Conservation (phyloP, 2,797 vertebrate genomes). For the Pangasius krempfi region DNA sequence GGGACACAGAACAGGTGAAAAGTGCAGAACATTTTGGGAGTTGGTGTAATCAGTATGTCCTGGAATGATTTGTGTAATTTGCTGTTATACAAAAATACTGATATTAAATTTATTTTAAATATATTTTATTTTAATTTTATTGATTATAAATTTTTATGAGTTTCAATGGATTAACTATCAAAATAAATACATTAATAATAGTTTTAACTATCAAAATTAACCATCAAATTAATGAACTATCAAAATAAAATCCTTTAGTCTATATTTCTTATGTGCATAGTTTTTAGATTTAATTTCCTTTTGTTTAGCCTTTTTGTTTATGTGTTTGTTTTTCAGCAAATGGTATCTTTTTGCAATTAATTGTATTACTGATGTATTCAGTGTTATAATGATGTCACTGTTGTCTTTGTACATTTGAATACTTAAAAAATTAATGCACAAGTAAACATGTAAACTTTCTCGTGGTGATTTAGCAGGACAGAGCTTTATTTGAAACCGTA, state of each 20-base stretch:
- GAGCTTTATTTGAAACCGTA: not conserved
- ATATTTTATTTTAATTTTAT: not conserved
- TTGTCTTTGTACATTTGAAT: not conserved
- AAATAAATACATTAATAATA: not conserved
- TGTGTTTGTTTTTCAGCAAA: not conserved
- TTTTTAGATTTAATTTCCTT: not conserved
- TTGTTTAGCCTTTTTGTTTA: not conserved
- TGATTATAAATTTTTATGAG: not conserved
- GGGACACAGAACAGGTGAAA: not conserved
- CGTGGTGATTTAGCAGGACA: not conserved
- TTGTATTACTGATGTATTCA: not conserved
- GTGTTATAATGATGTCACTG: not conserved
- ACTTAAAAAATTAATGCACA: not conserved
- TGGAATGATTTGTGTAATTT: not conserved
- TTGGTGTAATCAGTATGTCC: not conserved
- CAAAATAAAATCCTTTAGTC: not conserved
- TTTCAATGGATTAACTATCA: not conserved
- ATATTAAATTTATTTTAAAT: not conserved
- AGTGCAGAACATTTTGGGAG: not conserved
- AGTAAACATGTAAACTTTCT: not conserved
- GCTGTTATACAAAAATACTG: not conserved
- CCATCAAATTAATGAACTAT: not conserved
- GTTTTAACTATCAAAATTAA: not conserved
- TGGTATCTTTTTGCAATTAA: not conserved
- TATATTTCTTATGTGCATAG: not conserved